Percentiles rank a stretch among this genome's conserved stretches.
phyloP scores from a whole-genome alignment of 2,113 vertebrate species.

The Sus scrofa region DNA sequence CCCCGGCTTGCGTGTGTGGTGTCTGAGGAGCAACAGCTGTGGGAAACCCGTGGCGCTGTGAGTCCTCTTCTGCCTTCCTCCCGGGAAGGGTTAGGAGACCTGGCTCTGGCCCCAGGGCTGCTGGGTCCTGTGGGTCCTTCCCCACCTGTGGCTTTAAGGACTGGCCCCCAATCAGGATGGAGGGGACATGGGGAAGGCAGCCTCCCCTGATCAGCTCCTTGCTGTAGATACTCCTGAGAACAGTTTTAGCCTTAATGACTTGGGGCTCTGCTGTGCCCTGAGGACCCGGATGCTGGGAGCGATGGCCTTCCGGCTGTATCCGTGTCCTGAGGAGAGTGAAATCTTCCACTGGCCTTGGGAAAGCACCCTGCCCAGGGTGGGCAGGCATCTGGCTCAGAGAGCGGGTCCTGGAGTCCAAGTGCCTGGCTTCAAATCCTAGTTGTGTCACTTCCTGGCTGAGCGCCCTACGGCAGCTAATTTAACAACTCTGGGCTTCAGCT shows the following conservation, averaged over 20 bases:
- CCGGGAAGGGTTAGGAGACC: not conserved
- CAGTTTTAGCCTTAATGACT: not conserved
- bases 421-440: not conserved
- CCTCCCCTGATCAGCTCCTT: not conserved
- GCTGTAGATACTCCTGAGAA: not conserved
- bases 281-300: not conserved
- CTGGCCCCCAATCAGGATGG: not conserved
- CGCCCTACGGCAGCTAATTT: not conserved
- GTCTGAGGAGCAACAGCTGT: not conserved
- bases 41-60: not conserved
- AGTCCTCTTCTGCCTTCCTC: not conserved
- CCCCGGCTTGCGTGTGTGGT: fast-evolving
- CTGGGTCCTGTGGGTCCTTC: not conserved
- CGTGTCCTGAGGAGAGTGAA: not conserved
- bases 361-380: not conserved
- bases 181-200: not conserved
- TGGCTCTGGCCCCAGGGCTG: not conserved
- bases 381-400: not conserved
- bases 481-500: not conserved
- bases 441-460: not conserved
- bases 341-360: not conserved
- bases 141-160: not conserved
- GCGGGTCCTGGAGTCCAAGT: fast-evolving
- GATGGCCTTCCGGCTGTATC: no score
- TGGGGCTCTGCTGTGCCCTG: not conserved